A percentile compares a stretch with the other conserved stretches of the same genome.
These are phyloP conservation scores for Meloidogyne hapla DNA, from an alignment of 1,140 invertebrate species.

Conservation along the genomic window DNA sequence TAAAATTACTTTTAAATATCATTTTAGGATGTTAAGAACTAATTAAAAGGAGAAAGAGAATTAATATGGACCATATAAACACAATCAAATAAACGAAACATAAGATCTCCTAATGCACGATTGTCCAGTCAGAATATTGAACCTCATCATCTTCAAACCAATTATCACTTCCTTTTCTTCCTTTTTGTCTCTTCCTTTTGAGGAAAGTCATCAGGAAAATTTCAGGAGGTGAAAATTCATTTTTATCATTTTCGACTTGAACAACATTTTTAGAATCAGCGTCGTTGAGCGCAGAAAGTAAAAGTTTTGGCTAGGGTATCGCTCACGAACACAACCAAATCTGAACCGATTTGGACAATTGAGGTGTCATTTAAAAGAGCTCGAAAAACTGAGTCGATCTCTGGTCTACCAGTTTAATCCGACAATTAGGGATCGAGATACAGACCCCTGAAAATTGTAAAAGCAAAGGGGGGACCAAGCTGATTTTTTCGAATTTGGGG, in stretches of 20 bases:
- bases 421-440: too few relatives aligned
- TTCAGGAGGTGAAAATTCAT: constrained; percentile 21
- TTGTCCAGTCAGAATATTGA: not conserved
- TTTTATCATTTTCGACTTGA: constrained; percentile 20
- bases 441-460: too few relatives aligned
- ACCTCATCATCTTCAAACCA: not conserved
- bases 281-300: constrained; percentile 9
- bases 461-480: too few relatives aligned
- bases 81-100: not conserved
- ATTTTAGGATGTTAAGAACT: not conserved
- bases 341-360: too few relatives aligned
- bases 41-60: not conserved
- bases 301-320: too few relatives aligned
- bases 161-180: not conserved
- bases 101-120: not conserved
- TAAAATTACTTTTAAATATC: not conserved
- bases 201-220: constrained; percentile 14
- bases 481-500: too few relatives aligned
- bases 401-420: too few relatives aligned
- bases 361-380: too few relatives aligned
- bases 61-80: not conserved
- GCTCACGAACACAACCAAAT: too few relatives aligned
- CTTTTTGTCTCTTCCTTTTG: constrained; percentile 20
- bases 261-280: constrained; percentile 17
- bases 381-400: too few relatives aligned